A percentile compares a stretch with the other conserved stretches of the same genome.
phyloP scores from a whole-genome alignment of 1,140 invertebrate genomes.

The Mya arenaria region DNA sequence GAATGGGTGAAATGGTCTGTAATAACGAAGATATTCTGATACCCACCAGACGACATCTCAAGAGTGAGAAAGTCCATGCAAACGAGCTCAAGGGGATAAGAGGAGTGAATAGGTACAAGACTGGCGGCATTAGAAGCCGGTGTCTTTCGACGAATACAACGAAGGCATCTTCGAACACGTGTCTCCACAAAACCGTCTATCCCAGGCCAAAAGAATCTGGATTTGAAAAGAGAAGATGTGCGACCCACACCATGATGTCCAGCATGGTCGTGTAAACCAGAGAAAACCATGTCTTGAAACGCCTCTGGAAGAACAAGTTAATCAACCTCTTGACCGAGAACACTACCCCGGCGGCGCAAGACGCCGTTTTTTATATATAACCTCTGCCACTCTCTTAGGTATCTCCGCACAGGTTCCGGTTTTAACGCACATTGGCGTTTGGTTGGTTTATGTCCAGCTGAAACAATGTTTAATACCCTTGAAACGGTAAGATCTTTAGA shows the following conservation, averaged over 20 bases:
- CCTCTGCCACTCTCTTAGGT: slow-evolving; percentile 38
- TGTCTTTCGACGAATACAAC: slow-evolving; percentile 30
- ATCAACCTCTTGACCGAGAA: not conserved
- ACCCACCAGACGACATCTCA: slow-evolving; percentile 39
- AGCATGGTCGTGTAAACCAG: slow-evolving; percentile 34
- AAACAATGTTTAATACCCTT: not conserved
- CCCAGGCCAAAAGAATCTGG: slow-evolving; percentile 40
- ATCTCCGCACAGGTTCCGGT: not conserved
- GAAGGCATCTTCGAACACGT: not conserved
- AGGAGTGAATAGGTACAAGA: slow-evolving; percentile 3
- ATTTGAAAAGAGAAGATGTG: not conserved
- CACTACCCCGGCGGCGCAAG: slow-evolving; percentile 8
- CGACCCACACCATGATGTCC: slow-evolving; percentile 1
- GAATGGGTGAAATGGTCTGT: slow-evolving; percentile 51
- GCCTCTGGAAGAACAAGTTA: slow-evolving; percentile 12
- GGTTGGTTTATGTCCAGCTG: not conserved
- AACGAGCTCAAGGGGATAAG: slow-evolving; percentile 39
- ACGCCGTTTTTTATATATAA: slow-evolving; percentile 33
- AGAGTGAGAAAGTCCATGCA: slow-evolving; percentile 51
- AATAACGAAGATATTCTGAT: slow-evolving; percentile 28
- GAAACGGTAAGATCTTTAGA: not conserved
- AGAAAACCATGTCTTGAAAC: not conserved
- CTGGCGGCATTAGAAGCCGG: not conserved
- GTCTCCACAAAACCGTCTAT: slow-evolving; percentile 5
- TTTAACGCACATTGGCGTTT: not conserved